Percentiles rank a stretch among this genome's conserved stretches.
phyloP scores from a whole-genome alignment of 2,888 invertebrate species.

The Hyposoter dolosus region DNA sequence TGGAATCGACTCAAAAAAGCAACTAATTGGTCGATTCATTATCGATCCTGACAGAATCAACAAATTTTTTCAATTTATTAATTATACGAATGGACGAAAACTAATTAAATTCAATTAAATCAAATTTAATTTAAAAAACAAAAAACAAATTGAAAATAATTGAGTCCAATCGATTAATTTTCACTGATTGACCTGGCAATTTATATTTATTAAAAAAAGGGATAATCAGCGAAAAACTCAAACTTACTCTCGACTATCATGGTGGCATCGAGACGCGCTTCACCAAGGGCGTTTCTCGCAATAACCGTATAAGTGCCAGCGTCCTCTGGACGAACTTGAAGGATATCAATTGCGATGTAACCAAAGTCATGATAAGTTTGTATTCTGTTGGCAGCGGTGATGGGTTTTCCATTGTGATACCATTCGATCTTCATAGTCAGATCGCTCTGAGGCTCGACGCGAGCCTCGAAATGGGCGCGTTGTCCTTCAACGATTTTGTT shows the following conservation, averaged over 20 bases:
- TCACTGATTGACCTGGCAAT: background rate
- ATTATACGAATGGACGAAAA: too few relatives aligned
- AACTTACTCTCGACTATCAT: conserved; percentile 96
- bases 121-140: too few relatives aligned
- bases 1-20: too few relatives aligned
- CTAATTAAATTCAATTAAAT: too few relatives aligned
- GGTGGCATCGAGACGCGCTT: conserved; percentile 92
- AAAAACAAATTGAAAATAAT: too few relatives aligned
- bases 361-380: conserved; percentile 98
- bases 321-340: conserved; percentile 96
- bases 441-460: conserved; percentile 98
- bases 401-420: conserved; percentile 97
- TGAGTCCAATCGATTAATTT: too few relatives aligned
- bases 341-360: conserved; percentile 97
- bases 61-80: too few relatives aligned
- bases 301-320: conserved; percentile 97
- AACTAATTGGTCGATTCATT: too few relatives aligned
- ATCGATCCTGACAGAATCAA: too few relatives aligned
- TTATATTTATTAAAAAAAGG: background rate
- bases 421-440: conserved; percentile 97
- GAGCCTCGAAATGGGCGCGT: conserved; percentile 97
- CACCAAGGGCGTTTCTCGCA: conserved; percentile 96
- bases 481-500: conserved; percentile 97
- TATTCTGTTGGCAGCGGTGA: conserved; percentile 95
- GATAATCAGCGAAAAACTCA: background rate